These are phyloP conservation scores for Caranx ignobilis DNA, from an alignment of 2,113 vertebrate species.

Conservation along the genomic window DNA sequence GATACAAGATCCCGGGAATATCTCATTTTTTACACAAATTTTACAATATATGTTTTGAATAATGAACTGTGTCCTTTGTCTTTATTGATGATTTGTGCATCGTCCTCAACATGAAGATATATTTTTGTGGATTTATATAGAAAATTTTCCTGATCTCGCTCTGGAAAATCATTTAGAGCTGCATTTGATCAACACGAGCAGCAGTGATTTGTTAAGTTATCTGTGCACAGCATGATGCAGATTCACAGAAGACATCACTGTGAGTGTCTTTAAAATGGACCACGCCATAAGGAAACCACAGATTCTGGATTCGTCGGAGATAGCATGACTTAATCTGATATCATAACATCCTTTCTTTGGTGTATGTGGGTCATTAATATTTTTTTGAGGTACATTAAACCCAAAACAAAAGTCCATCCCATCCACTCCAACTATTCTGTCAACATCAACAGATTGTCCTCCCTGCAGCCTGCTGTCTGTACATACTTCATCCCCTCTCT, in stretches of 20 bases:
- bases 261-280: neutral
- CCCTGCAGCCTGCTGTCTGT: conserved; percentile 49
- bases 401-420: conserved; percentile 38
- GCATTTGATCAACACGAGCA: neutral
- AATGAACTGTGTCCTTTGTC: neutral
- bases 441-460: conserved; percentile 65
- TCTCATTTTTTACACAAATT: neutral
- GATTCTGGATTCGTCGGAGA: no score
- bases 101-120: neutral
- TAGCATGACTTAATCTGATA: neutral
- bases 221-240: neutral
- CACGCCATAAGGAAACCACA: no score
- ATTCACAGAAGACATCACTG: neutral
- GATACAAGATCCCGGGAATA: neutral
- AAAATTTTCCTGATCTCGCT: neutral
- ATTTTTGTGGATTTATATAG: neutral
- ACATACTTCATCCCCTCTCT: conserved; percentile 69
- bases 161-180: no score
- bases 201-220: neutral
- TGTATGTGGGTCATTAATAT: neutral
- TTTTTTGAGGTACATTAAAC: conserved; percentile 12
- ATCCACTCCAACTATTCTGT: conserved; percentile 56
- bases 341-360: neutral
- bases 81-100: neutral
- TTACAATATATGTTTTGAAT: neutral